phyloP scores from a whole-genome alignment of 2,888 invertebrate species.

The Ctenicera cuprea region DNA sequence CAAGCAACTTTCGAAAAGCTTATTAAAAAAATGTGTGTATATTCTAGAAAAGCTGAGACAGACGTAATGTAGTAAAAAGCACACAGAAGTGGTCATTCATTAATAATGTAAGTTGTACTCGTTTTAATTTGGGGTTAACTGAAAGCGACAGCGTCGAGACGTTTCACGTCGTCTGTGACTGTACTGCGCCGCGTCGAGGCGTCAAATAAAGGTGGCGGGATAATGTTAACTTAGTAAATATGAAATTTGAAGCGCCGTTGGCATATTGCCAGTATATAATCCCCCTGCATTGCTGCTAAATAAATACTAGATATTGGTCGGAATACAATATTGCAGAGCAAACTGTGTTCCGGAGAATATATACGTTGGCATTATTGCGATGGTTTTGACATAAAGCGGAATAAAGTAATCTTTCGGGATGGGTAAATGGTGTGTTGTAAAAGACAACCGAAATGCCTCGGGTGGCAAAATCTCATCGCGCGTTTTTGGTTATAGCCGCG shows the following conservation, averaged over 20 bases:
- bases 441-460: conserved; percentile 54
- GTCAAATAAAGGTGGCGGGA: conserved; percentile 62
- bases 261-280: conserved; percentile 66
- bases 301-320: conserved; percentile 60
- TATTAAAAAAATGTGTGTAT: too few relatives aligned
- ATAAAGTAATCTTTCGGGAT: conserved; percentile 53
- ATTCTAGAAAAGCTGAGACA: too few relatives aligned
- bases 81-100: background rate
- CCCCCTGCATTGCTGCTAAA: conserved; percentile 60
- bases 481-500: conserved; percentile 50
- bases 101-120: background rate
- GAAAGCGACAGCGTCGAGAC: conserved; percentile 57
- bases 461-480: conserved; percentile 52
- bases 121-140: conserved; percentile 25
- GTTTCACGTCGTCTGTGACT: conserved; percentile 33
- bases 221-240: conserved; percentile 70
- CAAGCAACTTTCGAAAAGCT: too few relatives aligned
- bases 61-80: too few relatives aligned
- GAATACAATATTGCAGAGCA: conserved; percentile 59
- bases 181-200: conserved; percentile 56
- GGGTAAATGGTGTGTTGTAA: conserved; percentile 52
- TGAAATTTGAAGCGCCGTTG: conserved; percentile 70
- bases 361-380: conserved; percentile 50
- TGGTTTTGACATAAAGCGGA: conserved; percentile 55
- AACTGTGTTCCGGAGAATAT: conserved; percentile 48